Evolutionary conservation across 2,113 vertebrate genomes (phyloP).

Genomic region (Heteronetta atricapilla): DNA sequence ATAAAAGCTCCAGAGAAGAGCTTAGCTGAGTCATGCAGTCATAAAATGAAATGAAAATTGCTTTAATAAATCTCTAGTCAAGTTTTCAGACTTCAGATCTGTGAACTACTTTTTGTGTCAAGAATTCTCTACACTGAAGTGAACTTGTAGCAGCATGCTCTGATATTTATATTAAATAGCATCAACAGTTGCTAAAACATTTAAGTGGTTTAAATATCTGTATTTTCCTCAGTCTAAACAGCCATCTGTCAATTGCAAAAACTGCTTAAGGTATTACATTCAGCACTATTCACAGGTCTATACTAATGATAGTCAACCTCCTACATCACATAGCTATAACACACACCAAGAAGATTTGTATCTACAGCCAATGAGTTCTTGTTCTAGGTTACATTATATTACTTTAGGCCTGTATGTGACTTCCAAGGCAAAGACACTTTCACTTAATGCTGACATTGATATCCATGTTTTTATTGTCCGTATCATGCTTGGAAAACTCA

Average conservation of each 20-base stretch:
- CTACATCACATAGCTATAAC: neutral
- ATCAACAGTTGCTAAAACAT: neutral
- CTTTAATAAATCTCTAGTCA: slow-evolving; percentile 37
- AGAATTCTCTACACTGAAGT: neutral
- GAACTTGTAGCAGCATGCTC: neutral
- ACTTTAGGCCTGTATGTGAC: neutral
- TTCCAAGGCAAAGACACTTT: neutral
- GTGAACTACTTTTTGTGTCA: neutral
- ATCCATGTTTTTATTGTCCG: neutral
- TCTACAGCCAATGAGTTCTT: neutral
- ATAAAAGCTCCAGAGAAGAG: slow-evolving; percentile 18
- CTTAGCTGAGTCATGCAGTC: slow-evolving; percentile 26
- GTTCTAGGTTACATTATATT: neutral
- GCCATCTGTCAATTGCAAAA: neutral
- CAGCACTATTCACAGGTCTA: neutral
- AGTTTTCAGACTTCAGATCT: neutral
- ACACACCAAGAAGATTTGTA: neutral
- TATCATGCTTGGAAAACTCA: neutral
- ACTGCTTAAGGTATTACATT: neutral
- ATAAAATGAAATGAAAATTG: slow-evolving; percentile 37
- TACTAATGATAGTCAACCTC: neutral
- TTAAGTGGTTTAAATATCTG: neutral
- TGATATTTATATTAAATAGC: neutral
- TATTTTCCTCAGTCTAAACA: neutral
- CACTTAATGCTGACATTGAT: neutral